Evolutionary conservation across 1,140 invertebrate species (phyloP).

Genomic region (Pogonomyrmex barbatus): DNA sequence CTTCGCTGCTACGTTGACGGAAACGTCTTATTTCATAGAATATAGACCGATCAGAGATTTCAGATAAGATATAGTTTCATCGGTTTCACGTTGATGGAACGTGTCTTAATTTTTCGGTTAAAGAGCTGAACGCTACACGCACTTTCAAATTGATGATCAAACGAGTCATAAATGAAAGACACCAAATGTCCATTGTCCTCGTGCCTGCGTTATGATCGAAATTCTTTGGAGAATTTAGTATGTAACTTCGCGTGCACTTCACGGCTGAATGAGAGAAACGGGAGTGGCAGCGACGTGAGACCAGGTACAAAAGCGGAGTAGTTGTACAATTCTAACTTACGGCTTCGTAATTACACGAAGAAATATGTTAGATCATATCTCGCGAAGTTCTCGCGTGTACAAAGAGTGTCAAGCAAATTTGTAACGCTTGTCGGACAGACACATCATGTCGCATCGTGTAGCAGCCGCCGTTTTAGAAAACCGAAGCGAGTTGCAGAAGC

Average conservation of each 20-base stretch:
- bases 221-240: background rate
- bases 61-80: background rate
- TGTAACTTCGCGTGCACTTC: background rate
- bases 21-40: background rate
- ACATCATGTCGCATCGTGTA: slow-evolving; percentile 32
- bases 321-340: slow-evolving; percentile 21
- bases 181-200: background rate
- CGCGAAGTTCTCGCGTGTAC: slow-evolving; percentile 47
- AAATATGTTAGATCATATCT: slow-evolving; percentile 59
- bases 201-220: background rate
- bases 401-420: slow-evolving; percentile 61
- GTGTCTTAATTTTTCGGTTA: background rate
- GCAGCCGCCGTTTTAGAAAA: slow-evolving; percentile 45
- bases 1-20: background rate
- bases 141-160: background rate
- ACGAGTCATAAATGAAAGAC: background rate
- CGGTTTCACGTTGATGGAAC: background rate
- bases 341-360: slow-evolving; percentile 56
- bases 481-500: slow-evolving; percentile 58
- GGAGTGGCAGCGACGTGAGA: background rate
- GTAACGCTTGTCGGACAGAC: slow-evolving; percentile 61
- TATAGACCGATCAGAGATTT: background rate
- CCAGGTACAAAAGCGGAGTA: slow-evolving; percentile 14
- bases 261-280: slow-evolving; percentile 1
- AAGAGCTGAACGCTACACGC: background rate